A percentile compares a stretch with the other conserved stretches of the same genome.
Evolutionary conservation across 2,888 invertebrate genomes (phyloP).

Genomic region (Napeogenes inachia): DNA sequence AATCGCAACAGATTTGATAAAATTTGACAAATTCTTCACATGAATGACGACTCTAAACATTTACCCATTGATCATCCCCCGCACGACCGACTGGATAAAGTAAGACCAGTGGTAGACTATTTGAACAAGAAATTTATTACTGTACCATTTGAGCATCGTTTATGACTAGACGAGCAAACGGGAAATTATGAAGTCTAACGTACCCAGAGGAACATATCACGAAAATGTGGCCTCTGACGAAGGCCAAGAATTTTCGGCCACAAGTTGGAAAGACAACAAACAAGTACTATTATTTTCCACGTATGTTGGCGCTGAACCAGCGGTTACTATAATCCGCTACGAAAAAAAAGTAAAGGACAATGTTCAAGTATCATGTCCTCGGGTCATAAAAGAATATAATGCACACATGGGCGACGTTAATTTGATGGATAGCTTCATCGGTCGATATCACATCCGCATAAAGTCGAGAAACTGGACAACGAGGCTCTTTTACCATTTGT

Average conservation of each 20-base stretch:
- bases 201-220: conserved; percentile 39
- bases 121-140: no score
- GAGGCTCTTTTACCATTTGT: conserved; percentile 39
- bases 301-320: conserved; percentile 43
- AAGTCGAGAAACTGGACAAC: conserved; percentile 40
- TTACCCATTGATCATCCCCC: no score
- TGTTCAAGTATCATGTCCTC: conserved; percentile 39
- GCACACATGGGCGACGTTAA: conserved; percentile 16
- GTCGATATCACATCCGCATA: conserved; percentile 39
- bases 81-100: no score
- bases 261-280: conserved; percentile 42
- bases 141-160: no score
- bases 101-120: no score
- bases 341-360: conserved; percentile 40
- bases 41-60: no score
- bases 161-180: no score
- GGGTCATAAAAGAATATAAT: conserved; percentile 37
- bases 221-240: conserved; percentile 39
- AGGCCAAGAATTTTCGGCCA: conserved; percentile 36
- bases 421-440: conserved; percentile 39
- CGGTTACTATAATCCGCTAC: conserved; percentile 35
- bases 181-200: conserved; percentile 16
- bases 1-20: no score
- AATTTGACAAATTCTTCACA: no score
- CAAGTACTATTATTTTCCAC: conserved; percentile 40